Evolutionary conservation across 1,140 invertebrate genomes (phyloP).

Genomic region (Nephila pilipes): DNA sequence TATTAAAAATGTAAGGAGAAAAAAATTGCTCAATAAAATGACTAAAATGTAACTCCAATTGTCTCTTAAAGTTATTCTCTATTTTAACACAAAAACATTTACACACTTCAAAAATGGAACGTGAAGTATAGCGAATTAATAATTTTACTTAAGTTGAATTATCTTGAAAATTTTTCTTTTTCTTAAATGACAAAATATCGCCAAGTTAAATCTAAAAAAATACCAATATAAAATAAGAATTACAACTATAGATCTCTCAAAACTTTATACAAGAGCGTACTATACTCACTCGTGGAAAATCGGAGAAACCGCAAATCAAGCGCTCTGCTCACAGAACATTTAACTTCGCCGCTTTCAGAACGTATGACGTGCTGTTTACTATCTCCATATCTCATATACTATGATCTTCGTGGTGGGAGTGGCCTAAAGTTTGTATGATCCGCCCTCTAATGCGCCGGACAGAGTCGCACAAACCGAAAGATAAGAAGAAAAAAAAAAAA

Average conservation of each 20-base stretch:
- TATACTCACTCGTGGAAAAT: background rate
- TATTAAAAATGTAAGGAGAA: too few relatives aligned
- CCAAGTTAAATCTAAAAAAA: background rate
- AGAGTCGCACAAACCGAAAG: background rate
- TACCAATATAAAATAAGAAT: background rate
- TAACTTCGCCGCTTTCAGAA: constrained; percentile 7
- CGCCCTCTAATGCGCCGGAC: constrained; percentile 27
- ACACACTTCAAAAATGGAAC: too few relatives aligned
- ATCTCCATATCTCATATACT: constrained; percentile 31
- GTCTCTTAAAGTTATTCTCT: too few relatives aligned
- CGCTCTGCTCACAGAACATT: constrained; percentile 11
- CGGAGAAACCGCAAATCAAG: background rate
- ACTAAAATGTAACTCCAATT: too few relatives aligned
- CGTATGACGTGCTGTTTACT: constrained; percentile 6
- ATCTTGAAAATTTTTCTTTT: background rate
- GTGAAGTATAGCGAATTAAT: background rate
- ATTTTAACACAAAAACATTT: too few relatives aligned
- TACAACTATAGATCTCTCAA: background rate
- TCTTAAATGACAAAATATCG: background rate
- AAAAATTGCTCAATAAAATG: too few relatives aligned
- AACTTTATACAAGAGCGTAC: background rate
- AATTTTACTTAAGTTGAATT: background rate
- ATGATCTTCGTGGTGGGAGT: background rate
- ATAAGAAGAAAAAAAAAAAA: background rate
- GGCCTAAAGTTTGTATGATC: background rate